phyloP scores from a whole-genome alignment of 2,888 invertebrate species.

The Dexiosoma caninum region DNA sequence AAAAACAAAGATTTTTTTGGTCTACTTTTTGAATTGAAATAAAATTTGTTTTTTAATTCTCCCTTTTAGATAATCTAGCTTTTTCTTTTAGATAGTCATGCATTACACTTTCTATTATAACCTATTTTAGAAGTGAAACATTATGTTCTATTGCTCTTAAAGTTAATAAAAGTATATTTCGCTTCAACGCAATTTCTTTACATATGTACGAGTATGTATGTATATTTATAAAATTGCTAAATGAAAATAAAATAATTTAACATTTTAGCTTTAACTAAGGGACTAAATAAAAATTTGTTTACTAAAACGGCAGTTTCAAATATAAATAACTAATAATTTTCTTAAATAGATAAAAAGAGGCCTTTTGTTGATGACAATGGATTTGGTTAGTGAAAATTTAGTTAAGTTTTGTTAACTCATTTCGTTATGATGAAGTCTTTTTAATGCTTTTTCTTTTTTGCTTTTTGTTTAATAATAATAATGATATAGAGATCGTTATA shows the following conservation, averaged over 20 bases:
- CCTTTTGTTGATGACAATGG: not conserved
- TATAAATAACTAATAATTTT: conserved; percentile 2
- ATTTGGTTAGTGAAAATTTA: conserved; percentile 1
- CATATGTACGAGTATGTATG: too few species aligned
- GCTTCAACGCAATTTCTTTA: too few species aligned
- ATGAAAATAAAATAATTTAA: not conserved
- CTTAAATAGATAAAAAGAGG: too few species aligned
- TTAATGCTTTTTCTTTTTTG: not conserved
- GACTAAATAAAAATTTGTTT: not conserved
- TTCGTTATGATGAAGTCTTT: conserved; percentile 27
- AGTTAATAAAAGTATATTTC: not conserved
- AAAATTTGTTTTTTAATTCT: too few species aligned
- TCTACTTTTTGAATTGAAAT: too few species aligned
- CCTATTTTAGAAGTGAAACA: too few species aligned
- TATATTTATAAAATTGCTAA: not conserved
- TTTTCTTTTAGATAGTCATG: too few species aligned
- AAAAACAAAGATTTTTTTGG: too few species aligned
- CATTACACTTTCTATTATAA: too few species aligned
- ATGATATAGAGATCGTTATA: conserved; percentile 24
- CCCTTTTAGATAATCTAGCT: too few species aligned
- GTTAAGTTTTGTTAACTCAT: not conserved
- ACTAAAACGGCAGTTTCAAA: conserved; percentile 5
- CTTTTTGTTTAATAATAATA: conserved; percentile 11
- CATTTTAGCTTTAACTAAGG: not conserved
- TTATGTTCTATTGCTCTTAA: too few species aligned